A percentile compares a stretch with the other conserved stretches of the same genome.
Evolutionary conservation across 2,888 invertebrate genomes (phyloP).

Genomic region (Leptarthrus brevirostris): DNA sequence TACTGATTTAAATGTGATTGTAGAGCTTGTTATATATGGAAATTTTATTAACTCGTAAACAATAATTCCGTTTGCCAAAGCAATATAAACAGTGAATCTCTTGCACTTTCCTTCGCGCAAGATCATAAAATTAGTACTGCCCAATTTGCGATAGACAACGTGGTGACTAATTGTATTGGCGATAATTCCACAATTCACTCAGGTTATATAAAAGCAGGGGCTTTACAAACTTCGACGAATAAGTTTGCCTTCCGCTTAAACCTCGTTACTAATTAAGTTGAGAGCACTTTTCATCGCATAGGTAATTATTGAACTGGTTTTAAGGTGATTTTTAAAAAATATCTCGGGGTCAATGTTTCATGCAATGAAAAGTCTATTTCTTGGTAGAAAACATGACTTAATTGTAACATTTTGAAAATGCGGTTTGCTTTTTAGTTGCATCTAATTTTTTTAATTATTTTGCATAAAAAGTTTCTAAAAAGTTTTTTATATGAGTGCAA

Average conservation of each 20-base stretch:
- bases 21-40: not conserved
- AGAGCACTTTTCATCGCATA: not conserved
- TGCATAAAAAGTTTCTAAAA: too few species aligned
- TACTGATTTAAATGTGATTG: slow-evolving; percentile 8
- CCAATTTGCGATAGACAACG: not conserved
- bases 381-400: too few species aligned
- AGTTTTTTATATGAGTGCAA: too few species aligned
- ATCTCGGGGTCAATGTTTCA: too few species aligned
- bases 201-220: not conserved
- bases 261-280: not conserved
- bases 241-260: not conserved
- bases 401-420: too few species aligned
- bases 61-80: not conserved
- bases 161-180: not conserved
- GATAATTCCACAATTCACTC: not conserved
- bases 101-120: not conserved
- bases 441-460: too few species aligned
- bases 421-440: too few species aligned
- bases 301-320: not conserved
- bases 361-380: too few species aligned
- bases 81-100: not conserved
- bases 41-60: not conserved
- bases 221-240: not conserved
- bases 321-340: too few species aligned
- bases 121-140: not conserved